These are phyloP conservation scores for Bombus superbus DNA, from an alignment of 1,140 invertebrate genomes.

Conservation along the genomic window DNA sequence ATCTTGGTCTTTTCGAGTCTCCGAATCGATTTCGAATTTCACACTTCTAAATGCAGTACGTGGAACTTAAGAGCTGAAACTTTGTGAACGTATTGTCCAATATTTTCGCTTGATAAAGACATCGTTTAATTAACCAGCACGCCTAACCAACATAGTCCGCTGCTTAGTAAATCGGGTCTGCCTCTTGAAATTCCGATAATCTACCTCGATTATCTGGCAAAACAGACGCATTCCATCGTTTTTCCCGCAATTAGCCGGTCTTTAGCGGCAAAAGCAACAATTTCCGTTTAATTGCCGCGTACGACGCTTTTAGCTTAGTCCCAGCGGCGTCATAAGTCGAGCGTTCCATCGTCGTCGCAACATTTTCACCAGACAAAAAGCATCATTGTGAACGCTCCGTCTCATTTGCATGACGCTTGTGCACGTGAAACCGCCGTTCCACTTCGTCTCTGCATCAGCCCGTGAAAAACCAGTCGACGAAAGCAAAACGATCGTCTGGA, in stretches of 20 bases:
- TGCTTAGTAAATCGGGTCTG: neutral
- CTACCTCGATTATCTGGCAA: neutral
- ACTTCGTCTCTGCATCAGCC: neutral
- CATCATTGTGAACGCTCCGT: neutral
- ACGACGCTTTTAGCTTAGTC: neutral
- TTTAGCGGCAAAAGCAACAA: neutral
- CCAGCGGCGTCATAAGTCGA: too few relatives aligned
- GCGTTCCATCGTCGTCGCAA: neutral
- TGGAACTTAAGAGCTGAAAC: neutral
- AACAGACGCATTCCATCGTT: neutral
- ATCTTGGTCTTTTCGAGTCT: too few relatives aligned
- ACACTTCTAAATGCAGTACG: accelerated
- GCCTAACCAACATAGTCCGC: too few relatives aligned
- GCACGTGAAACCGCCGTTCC: neutral
- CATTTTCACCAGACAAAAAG: neutral
- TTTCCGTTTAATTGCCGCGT: neutral
- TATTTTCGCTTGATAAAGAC: neutral
- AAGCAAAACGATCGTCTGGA: slow-evolving; percentile 22
- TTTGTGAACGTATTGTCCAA: neutral
- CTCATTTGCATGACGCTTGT: slow-evolving; percentile 17
- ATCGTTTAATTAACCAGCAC: neutral
- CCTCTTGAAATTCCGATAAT: slow-evolving; percentile 4
- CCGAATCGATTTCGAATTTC: too few relatives aligned
- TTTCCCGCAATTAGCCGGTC: slow-evolving; percentile 29
- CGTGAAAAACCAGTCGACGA: slow-evolving; percentile 14